Evolutionary conservation across 1,140 invertebrate genomes (phyloP), one percentile per base, ranked within the genome.

Genomic region (Elysia chlorotica): DNA sequence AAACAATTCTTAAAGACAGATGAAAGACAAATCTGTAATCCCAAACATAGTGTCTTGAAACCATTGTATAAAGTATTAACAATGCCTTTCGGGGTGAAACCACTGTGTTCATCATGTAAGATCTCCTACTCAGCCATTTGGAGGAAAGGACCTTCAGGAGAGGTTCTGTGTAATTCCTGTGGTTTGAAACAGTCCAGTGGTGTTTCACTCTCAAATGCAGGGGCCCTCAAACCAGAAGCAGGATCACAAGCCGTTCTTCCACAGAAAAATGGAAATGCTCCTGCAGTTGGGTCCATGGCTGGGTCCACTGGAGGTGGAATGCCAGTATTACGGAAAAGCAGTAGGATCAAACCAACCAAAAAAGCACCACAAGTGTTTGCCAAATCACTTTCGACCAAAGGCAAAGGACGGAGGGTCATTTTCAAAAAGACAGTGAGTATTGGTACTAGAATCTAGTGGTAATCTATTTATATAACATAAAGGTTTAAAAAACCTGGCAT

Each of bases 341-440:
- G 81, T 17, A 78, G 87, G 54, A 85, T 84, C 19, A 86, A 83
- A 76, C 87, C 86, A 31, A 77, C 82, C 75, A 90, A 76, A 84
- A 90, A 75, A 80, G 90, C 62, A 89, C 90, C 80, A 90, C 91
- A 85, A 89, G 89, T 14, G 83, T 90, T 75, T 84, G 88, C 66
- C 88, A 90, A 90, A 84, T 74, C 83, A 79, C 71, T 89, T 0
- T 88, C 89, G 0, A 90, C 91, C 0, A 93, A 93, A 78, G 91
- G 93, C 17, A 91, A 93, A 84, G 93, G 92, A 37, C 89, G 94
- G 17, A 87, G 94, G 77, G 90, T 92, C 31, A 91, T 95, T 62
- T 95, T 95, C 81, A 95, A 95, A 83, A 92, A 93, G 82, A 91
- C 90, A 80, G 90, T 91, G 83, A 78, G 84, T 81, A 65, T 17